Evolutionary conservation across 2,888 invertebrate species (phyloP), one percentile per base, ranked within the genome.

Genomic region (Ametastegia equiseti): DNA sequence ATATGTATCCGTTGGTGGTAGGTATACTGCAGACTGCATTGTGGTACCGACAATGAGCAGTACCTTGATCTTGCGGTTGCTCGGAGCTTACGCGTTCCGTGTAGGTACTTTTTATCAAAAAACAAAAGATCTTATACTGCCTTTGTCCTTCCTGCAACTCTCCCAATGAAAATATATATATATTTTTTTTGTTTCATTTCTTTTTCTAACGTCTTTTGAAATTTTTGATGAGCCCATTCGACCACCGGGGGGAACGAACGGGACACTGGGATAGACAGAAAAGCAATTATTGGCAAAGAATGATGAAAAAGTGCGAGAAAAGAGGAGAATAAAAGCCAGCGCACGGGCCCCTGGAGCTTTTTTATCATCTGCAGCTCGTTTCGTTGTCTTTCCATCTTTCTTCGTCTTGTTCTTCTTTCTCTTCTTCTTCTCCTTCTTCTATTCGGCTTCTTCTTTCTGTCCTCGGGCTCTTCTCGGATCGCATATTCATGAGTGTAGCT

Each of bases 401-500:
- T 45, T 42, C 45, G 27, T 33, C 33, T 36, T 50, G 30, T 19
- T n/a, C n/a, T n/a, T n/a, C n/a, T n/a, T 75, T 36, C 19, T 75
- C 36, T 54, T 75, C 19, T 54, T 75, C 45, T 42, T 27, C 45
- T 33, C 33, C n/a, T n/a, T n/a, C n/a, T n/a, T n/a, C n/a, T n/a
- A n/a, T n/a, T n/a, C n/a, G n/a, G n/a, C n/a, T n/a, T 75, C 50
- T 33, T 75, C 36, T 54, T 75, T 36, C 75, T 75, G 71, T 42
- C 45, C 45, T 33, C 33, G 54, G 75, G 30, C 33, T n/a, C n/a
- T n/a, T n/a, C n/a, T n/a, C 11, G 30, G 75, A 54, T 54, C 71
- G 71, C 71, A 71, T 71, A 71, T 71, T 71, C 71, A 71, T 71
- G 71, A 54, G 75, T 75, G 54, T 54, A 54, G 50, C 54, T 75